Conservation (phyloP, 2,888 invertebrate species). For the Penaeus monodon region DNA sequence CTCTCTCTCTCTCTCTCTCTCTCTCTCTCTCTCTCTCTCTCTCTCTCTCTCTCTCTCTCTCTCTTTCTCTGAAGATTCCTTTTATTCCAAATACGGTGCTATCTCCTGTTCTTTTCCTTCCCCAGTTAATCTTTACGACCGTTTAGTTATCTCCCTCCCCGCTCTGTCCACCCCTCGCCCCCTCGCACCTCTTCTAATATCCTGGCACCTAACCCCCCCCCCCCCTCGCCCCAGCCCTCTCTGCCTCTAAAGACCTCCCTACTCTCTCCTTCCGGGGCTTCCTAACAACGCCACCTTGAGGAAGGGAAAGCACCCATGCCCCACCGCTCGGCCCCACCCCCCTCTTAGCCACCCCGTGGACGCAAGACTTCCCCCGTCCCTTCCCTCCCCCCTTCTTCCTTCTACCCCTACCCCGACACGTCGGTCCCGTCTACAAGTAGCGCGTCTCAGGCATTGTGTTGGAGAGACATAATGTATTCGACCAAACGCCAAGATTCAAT, state of each 20-base stretch:
- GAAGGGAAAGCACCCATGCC: background rate
- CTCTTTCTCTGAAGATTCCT: background rate
- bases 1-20: too few relatives aligned
- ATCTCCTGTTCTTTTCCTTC: background rate
- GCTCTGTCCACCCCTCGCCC: too few relatives aligned
- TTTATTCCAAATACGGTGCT: background rate
- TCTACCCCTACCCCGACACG: background rate
- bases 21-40: background rate
- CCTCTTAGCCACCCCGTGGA: conserved; percentile 9
- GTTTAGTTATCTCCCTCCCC: background rate
- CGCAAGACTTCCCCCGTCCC: background rate
- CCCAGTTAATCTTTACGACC: background rate
- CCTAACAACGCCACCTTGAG: too few relatives aligned
- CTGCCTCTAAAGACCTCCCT: background rate
- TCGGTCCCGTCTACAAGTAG: too few relatives aligned
- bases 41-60: background rate
- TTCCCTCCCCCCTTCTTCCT: background rate
- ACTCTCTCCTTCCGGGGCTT: too few relatives aligned
- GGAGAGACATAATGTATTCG: conserved; percentile 53
- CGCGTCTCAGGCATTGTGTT: conserved; percentile 35
- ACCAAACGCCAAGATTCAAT: conserved; percentile 61
- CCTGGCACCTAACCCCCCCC: background rate
- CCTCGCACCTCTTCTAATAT: too few relatives aligned
- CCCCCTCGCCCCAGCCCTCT: background rate
- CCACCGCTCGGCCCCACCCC: background rate